Evolutionary conservation across 2,113 vertebrate species (phyloP).

Genomic region (Malurus melanocephalus): DNA sequence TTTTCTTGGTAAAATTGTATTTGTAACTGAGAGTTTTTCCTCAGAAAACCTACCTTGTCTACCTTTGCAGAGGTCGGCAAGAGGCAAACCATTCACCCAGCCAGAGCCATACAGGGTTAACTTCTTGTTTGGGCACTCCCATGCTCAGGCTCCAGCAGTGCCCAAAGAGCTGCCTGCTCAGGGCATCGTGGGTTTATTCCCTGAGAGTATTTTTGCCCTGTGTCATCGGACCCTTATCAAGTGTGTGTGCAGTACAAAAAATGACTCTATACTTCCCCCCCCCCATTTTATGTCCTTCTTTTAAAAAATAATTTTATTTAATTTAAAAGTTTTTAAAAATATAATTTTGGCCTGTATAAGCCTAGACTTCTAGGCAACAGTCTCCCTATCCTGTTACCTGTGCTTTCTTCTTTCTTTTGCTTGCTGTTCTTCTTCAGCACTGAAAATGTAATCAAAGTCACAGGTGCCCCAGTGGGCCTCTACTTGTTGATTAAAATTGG

Average conservation of each 20-base stretch:
- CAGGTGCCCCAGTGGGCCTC: not conserved
- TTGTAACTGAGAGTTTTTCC: not conserved
- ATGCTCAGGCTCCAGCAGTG: not conserved
- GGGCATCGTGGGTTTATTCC: not conserved
- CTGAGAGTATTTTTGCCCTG: not conserved
- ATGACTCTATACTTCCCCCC: not conserved
- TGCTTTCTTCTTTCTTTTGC: not conserved
- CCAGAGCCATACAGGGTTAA: not conserved
- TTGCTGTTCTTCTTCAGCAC: not conserved
- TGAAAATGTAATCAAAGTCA: conserved; percentile 36
- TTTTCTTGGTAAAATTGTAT: not conserved
- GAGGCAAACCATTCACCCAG: not conserved
- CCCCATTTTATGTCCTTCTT: not conserved
- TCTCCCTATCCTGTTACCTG: not conserved
- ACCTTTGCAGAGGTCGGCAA: not conserved
- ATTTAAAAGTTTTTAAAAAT: not conserved
- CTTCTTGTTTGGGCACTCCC: not conserved
- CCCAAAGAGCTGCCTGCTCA: not conserved
- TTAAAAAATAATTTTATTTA: not conserved
- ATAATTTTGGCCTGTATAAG: not conserved
- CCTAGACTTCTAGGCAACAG: not conserved
- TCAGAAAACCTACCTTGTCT: not conserved
- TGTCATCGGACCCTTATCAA: not conserved
- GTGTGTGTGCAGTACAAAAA: not conserved
- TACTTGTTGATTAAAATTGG: conserved; percentile 20